Percentiles rank a stretch among this genome's conserved stretches.
phyloP scores from a whole-genome alignment of 2,888 invertebrate species.

The Bruchidius siliquastri region DNA sequence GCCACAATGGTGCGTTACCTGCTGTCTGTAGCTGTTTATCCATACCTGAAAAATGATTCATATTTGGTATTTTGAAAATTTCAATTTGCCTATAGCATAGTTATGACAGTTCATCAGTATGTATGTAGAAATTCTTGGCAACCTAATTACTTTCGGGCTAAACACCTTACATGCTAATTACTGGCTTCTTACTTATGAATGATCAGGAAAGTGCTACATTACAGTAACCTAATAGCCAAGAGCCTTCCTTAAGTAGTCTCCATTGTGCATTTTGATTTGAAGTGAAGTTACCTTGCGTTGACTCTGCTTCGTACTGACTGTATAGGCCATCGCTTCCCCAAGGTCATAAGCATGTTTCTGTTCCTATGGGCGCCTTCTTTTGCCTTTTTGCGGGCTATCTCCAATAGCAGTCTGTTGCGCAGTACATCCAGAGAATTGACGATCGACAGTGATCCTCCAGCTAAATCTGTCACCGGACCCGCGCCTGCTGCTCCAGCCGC shows the following conservation, averaged over 20 bases:
- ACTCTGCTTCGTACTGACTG: not conserved
- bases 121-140: too few relatives aligned
- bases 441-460: conserved; percentile 60
- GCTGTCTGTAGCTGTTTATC: not conserved
- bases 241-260: too few relatives aligned
- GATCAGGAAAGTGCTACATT: too few relatives aligned
- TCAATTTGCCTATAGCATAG: too few relatives aligned
- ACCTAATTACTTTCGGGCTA: too few relatives aligned
- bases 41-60: not conserved
- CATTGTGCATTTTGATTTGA: too few relatives aligned
- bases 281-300: not conserved
- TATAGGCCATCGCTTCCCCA: conserved; percentile 62
- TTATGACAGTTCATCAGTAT: too few relatives aligned
- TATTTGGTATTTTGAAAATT: too few relatives aligned
- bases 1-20: not conserved
- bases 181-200: too few relatives aligned
- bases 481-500: not conserved
- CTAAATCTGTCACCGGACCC: not conserved
- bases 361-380: conserved; percentile 71
- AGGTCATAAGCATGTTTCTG: conserved; percentile 67
- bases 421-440: conserved; percentile 84
- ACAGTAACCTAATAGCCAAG: too few relatives aligned
- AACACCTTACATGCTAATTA: too few relatives aligned
- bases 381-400: conserved; percentile 79
- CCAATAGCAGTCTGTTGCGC: conserved; percentile 72